Base-by-base conservation (phyloP, 37 sponge, comb jelly and placozoan species). In the Theonella swinhoei region DNA sequence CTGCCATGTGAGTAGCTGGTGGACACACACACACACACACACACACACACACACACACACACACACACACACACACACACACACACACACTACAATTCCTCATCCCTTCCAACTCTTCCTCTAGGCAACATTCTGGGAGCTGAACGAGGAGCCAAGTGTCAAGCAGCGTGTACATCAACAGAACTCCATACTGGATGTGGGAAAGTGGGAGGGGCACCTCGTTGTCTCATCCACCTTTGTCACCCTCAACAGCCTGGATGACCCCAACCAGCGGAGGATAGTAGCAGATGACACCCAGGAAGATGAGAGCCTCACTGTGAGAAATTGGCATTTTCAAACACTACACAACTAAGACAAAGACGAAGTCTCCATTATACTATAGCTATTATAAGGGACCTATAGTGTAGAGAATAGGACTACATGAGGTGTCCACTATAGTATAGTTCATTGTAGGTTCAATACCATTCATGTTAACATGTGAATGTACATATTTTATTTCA, bases 111-210 rank as follows among this genome's bases (percentile, higher is more conserved):
- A 35, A 72, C 31, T 72, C 40, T 5, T 38, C 28, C 76, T 40
- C 1, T 42, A 92, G 92, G 81, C 77, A 29, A 58, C 60, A n/a
- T 25, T 92, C 26, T 88, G 81, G 85, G 67, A 70, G 54, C 7
- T 47, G 54, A 14, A 14, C 24, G 28, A 71, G 23, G 87, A 77
- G 34, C 72, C 86, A 62, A 58, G 63, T 3, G 70, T 41, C 25
- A 30, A 20, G 31, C 26, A 58, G 32, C 39, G 38, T 29, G 20
- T 91, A 3, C 66, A 62, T 1, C 7, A 72, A 23, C 33, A 78
- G 32, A 73, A 93, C 43, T 85, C 94, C 2, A 79, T 93, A 2
- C 85, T 93, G 24, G 78, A 40, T 4, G 26, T 86, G 2, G 64
- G 59, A 4, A 7, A 29, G 32, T 58, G 79, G 28, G 76, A 59